Base-by-base conservation (phyloP, 2,888 invertebrate genomes). In the Stenotaenia linearis region DNA sequence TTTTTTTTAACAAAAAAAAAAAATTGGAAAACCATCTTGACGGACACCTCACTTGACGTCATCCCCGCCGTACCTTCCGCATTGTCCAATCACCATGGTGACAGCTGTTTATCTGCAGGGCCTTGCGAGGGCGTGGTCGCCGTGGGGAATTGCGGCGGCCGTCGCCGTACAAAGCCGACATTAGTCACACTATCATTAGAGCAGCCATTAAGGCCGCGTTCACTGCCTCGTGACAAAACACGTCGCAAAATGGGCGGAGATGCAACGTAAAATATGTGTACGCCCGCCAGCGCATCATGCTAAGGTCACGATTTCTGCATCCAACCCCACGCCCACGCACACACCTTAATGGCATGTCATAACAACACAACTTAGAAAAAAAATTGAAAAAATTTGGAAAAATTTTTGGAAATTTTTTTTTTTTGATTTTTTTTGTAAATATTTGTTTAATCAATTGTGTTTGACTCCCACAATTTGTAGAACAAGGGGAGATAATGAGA, bases 21-120 rank as follows among this genome's bases (percentile, higher is more conserved):
- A n/a, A n/a, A n/a, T n/a, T n/a, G n/a, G n/a, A n/a, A n/a, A n/a
- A n/a, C n/a, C n/a, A n/a, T n/a, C n/a, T 45, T 45, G 45, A 45
- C n/a, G 10, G 45, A 45, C 45, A 45, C 45, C 45, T 45, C 32
- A 18, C 15, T 61, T 61, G 61, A 61, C 61, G 61, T 61, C 61
- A 25, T 45, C n/a, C n/a, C 15, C 15, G 25, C 23, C 61, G 61
- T 12, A 61, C 28, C 25, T 61, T 25, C 61, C 61, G 61, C 61
- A 61, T 61, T 61, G 61, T 61, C 61, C 61, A 61, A 61, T 61
- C 61, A 61, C 28, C 61, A 61, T 61, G 61, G 61, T 61, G 61
- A 61, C 61, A 61, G 61, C 61, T 61, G 61, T 61, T 61, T 61
- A 61, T 61, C 61, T 61, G 61, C 61, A 61, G 61, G 61, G 61